Conservation (phyloP, 1,140 invertebrate genomes). For the Araneus ventricosus region DNA sequence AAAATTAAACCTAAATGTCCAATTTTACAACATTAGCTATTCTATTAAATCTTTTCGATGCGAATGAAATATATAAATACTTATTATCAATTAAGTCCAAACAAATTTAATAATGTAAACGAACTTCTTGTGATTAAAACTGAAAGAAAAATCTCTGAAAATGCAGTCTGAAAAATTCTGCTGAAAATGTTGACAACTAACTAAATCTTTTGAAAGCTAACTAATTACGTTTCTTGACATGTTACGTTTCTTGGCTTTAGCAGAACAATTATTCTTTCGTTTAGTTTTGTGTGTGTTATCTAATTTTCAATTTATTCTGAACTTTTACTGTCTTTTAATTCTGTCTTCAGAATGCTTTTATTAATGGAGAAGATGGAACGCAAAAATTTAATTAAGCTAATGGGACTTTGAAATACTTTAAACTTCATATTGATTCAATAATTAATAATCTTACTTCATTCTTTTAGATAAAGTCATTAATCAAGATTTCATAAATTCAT, state of each 20-base stretch:
- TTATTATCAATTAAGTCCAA: too few species aligned
- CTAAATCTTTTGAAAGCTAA: not conserved
- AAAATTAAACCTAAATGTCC: too few species aligned
- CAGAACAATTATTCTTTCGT: not conserved
- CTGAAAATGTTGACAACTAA: not conserved
- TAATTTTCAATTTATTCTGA: not conserved
- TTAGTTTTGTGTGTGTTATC: not conserved
- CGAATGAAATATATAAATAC: too few species aligned
- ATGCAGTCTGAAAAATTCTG: not conserved
- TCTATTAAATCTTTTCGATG: too few species aligned
- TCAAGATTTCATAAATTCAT: slow-evolving; percentile 10
- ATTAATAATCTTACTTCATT: slow-evolving; percentile 27
- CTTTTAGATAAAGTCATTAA: slow-evolving; percentile 3
- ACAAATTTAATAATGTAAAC: too few species aligned
- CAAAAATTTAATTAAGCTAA: slow-evolving; percentile 28
- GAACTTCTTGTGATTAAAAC: too few species aligned
- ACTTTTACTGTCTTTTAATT: not conserved
- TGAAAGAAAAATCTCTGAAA: too few species aligned
- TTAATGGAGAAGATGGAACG: not conserved
- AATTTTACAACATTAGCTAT: too few species aligned
- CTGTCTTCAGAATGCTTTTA: not conserved
- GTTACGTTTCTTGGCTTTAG: not conserved
- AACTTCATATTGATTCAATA: not conserved
- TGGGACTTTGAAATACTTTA: slow-evolving; percentile 7
- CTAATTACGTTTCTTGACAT: not conserved